Percentiles rank a stretch among this genome's conserved stretches.
phyloP scores from a whole-genome alignment of 2,113 vertebrate genomes.

The Plectropomus leopardus region DNA sequence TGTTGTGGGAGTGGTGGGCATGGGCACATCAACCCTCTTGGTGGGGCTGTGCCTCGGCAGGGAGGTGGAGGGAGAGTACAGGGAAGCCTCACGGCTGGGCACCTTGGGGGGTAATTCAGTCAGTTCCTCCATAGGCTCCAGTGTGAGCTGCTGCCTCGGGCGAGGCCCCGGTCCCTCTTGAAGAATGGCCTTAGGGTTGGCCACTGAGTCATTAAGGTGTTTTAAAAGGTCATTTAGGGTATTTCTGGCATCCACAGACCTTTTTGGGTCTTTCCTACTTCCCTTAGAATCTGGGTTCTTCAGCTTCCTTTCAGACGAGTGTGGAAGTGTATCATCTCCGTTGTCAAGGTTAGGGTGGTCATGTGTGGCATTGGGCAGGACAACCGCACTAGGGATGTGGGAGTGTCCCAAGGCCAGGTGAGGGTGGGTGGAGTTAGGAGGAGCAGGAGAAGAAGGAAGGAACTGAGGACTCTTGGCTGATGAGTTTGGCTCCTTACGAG shows the following conservation, averaged over 20 bases:
- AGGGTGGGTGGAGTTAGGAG: slow-evolving; percentile 86
- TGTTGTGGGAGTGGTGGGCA: slow-evolving; percentile 91
- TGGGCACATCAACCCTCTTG: slow-evolving; percentile 96
- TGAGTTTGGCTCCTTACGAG: slow-evolving; percentile 89
- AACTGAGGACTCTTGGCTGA: slow-evolving; percentile 92
- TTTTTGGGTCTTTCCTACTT: slow-evolving; percentile 92
- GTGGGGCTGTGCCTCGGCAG: slow-evolving; percentile 97
- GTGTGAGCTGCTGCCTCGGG: slow-evolving; percentile 91
- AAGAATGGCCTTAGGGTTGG: slow-evolving; percentile 92
- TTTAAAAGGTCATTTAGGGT: slow-evolving; percentile 97
- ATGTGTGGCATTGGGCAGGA: slow-evolving; percentile 97
- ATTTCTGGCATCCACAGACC: slow-evolving; percentile 96
- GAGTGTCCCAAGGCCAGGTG: slow-evolving; percentile 91
- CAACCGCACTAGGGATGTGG: slow-evolving; percentile 97
- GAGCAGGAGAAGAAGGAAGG: slow-evolving; percentile 91
- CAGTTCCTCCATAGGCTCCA: slow-evolving; percentile 94
- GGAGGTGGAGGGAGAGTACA: slow-evolving; percentile 97
- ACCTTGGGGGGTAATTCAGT: slow-evolving; percentile 95
- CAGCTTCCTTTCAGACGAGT: slow-evolving; percentile 87
- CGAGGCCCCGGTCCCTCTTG: slow-evolving; percentile 89
- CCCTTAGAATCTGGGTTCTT: slow-evolving; percentile 90
- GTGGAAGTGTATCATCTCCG: slow-evolving; percentile 90
- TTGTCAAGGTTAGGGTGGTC: slow-evolving; percentile 90
- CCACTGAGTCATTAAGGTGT: slow-evolving; percentile 93
- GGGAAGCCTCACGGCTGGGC: slow-evolving; percentile 95